These are phyloP conservation scores for Silvanus unidentatus DNA, from an alignment of 2,888 invertebrate genomes.

Conservation along the genomic window DNA sequence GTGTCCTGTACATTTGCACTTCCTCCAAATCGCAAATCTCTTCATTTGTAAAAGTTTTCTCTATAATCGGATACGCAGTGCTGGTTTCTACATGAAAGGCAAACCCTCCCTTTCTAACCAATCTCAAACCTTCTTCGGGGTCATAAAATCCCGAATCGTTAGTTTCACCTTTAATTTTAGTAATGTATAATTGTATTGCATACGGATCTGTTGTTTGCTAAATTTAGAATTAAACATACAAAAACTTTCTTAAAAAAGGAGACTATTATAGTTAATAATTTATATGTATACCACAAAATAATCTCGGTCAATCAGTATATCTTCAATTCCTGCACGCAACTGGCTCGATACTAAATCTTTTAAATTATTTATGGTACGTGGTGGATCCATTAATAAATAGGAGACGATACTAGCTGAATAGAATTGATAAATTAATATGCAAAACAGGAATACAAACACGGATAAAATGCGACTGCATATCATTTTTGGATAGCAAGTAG, in stretches of 20 bases:
- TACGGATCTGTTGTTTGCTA: slow-evolving; percentile 61
- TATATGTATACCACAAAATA: slow-evolving; percentile 53
- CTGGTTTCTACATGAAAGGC: slow-evolving; percentile 66
- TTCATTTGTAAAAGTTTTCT: slow-evolving; percentile 56
- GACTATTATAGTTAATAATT: neutral
- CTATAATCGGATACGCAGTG: slow-evolving; percentile 62
- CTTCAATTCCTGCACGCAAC: slow-evolving; percentile 57
- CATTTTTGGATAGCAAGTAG: slow-evolving; percentile 27
- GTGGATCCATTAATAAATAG: slow-evolving; percentile 56
- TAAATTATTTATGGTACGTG: slow-evolving; percentile 56
- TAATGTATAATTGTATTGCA: slow-evolving; percentile 54
- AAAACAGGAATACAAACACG: slow-evolving; percentile 45
- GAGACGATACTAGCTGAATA: slow-evolving; percentile 67
- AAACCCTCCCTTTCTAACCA: slow-evolving; percentile 59
- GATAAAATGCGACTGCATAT: slow-evolving; percentile 33
- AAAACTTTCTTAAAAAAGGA: neutral
- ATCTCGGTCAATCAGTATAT: slow-evolving; percentile 58
- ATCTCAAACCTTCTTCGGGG: slow-evolving; percentile 52
- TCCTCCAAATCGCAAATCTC: slow-evolving; percentile 64
- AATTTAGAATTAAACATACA: slow-evolving; percentile 1
- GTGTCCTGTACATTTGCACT: slow-evolving; percentile 56
- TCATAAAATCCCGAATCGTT: slow-evolving; percentile 48
- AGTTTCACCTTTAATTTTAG: slow-evolving; percentile 47
- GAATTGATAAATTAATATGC: slow-evolving; percentile 60
- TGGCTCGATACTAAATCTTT: slow-evolving; percentile 55